These are phyloP conservation scores for Lucilia sericata DNA, from an alignment of 1,140 invertebrate species.

Conservation along the genomic window DNA sequence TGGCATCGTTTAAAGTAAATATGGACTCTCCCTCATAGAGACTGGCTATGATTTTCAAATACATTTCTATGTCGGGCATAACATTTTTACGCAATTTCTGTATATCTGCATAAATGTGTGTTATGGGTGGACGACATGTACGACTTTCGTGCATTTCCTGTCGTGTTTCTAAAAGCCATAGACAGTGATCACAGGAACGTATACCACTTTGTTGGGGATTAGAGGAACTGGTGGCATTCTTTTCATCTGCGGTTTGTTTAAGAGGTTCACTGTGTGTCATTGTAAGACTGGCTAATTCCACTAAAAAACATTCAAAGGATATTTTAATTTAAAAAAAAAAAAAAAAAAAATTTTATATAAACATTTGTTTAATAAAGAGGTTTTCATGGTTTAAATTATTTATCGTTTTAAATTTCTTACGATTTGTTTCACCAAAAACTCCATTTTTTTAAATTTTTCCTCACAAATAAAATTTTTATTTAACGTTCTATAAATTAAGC, in stretches of 20 bases:
- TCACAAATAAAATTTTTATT: too few species aligned
- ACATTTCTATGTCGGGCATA: slow-evolving; percentile 81
- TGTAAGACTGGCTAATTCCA: slow-evolving; percentile 62
- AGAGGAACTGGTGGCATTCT: slow-evolving; percentile 50
- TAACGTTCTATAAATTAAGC: too few species aligned
- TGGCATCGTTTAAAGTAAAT: slow-evolving; percentile 86
- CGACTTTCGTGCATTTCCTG: slow-evolving; percentile 84
- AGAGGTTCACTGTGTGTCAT: slow-evolving; percentile 52
- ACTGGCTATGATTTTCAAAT: slow-evolving; percentile 82
- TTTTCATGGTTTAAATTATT: too few species aligned
- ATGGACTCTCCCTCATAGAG: slow-evolving; percentile 85
- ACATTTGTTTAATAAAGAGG: background rate
- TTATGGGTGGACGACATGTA: slow-evolving; percentile 82
- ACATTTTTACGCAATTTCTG: slow-evolving; percentile 81
- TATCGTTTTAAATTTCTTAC: too few species aligned
- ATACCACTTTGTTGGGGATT: slow-evolving; percentile 71
- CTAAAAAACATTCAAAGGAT: slow-evolving; percentile 44
- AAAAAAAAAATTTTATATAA: background rate
- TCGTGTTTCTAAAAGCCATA: slow-evolving; percentile 81
- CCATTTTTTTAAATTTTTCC: too few species aligned
- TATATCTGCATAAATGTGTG: slow-evolving; percentile 87
- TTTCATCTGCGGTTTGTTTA: slow-evolving; percentile 47
- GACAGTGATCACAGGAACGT: slow-evolving; percentile 86
- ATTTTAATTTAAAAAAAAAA: too few species aligned
- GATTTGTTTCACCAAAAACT: too few species aligned